Conservation (phyloP, 2,888 invertebrate genomes). For the Sphaerophoria taeniata region DNA sequence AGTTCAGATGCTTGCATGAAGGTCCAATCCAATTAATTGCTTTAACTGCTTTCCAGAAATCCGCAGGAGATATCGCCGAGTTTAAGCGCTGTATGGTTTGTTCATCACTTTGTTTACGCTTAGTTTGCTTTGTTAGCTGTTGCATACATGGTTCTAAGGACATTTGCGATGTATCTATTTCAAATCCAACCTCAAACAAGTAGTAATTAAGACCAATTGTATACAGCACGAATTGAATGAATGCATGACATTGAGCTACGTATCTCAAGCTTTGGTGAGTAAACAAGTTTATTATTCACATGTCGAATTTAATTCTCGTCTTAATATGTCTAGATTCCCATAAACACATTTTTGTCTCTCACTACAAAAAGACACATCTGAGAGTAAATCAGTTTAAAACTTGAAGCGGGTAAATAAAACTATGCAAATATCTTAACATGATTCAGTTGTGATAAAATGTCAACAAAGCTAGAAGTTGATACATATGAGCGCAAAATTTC, state of each 20-base stretch:
- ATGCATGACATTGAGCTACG: not conserved
- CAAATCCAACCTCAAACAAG: slow-evolving; percentile 13
- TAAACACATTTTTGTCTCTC: too few species aligned
- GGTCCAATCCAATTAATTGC: slow-evolving; percentile 2
- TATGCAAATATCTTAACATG: not conserved
- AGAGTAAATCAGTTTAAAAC: not conserved
- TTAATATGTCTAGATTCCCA: too few species aligned
- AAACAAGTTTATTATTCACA: not conserved
- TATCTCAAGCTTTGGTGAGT: not conserved
- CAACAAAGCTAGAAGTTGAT: slow-evolving; percentile 17
- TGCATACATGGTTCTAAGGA: not conserved
- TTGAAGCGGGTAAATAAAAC: not conserved
- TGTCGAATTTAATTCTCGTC: too few species aligned
- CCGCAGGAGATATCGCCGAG: slow-evolving; percentile 2
- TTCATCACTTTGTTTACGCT: too few species aligned
- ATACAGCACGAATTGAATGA: too few species aligned
- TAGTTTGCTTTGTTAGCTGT: not conserved
- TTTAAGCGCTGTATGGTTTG: not conserved
- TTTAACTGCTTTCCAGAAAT: slow-evolving; percentile 39
- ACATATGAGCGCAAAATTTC: slow-evolving; percentile 19
- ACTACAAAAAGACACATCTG: too few species aligned
- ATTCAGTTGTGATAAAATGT: slow-evolving; percentile 39
- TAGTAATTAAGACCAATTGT: slow-evolving; percentile 29
- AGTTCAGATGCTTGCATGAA: slow-evolving; percentile 8
- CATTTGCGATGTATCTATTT: not conserved